Conservation (phyloP, 2,888 invertebrate species). For the Seladonia tumulorum region DNA sequence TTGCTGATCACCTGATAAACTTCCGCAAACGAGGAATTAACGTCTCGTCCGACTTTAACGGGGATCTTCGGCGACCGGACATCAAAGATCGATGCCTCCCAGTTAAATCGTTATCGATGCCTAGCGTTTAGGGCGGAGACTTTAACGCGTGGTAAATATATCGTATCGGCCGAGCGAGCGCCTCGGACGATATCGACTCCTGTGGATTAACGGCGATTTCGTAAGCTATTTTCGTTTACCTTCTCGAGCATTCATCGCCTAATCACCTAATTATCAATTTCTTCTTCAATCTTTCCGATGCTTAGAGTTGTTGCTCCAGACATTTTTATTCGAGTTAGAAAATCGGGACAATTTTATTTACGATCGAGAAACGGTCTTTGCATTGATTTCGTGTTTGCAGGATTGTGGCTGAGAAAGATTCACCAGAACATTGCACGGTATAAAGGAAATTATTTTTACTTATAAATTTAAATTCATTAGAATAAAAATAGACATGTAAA, state of each 20-base stretch:
- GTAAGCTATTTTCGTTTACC: neutral
- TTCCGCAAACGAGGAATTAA: conserved; percentile 62
- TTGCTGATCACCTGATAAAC: conserved; percentile 64
- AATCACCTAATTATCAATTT: neutral
- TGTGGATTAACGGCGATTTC: conserved; percentile 16
- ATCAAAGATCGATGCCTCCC: conserved; percentile 15
- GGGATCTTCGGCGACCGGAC: conserved; percentile 21
- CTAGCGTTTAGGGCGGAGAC: conserved; percentile 13
- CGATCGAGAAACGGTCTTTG: neutral
- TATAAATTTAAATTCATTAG: no score
- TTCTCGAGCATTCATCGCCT: neutral
- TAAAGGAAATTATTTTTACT: no score
- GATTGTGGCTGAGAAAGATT: no score
- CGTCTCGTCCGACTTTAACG: conserved; percentile 48
- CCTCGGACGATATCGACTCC: neutral
- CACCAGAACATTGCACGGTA: no score
- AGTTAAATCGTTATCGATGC: conserved; percentile 24
- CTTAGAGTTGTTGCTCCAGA: neutral
- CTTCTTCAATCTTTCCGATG: neutral
- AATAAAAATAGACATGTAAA: no score
- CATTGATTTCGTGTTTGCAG: no score
- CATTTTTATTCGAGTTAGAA: neutral
- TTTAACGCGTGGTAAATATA: conserved; percentile 10
- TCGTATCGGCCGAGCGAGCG: neutral
- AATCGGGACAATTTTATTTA: neutral